These are phyloP conservation scores for Argynnis bischoffii DNA, from an alignment of 2,888 invertebrate species.

Conservation along the genomic window DNA sequence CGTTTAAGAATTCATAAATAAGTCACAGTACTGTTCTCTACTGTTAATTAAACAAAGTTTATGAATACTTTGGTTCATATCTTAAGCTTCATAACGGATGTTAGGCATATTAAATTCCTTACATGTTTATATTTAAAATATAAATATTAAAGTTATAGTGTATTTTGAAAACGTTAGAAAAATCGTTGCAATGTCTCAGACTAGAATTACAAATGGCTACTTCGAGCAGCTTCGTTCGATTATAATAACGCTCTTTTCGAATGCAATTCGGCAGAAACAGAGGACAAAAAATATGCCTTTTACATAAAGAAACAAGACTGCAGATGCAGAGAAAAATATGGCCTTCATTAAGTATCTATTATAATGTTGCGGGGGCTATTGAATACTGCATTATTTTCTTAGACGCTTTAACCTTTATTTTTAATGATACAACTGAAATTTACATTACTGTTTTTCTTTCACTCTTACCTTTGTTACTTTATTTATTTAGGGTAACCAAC, in stretches of 20 bases:
- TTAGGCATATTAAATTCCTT: neutral
- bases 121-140: neutral
- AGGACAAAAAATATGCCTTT: conserved; percentile 11
- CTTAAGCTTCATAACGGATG: neutral
- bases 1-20: conserved; percentile 3
- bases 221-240: conserved; percentile 14
- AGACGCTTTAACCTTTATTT: too few species aligned
- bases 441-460: too few species aligned
- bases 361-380: neutral
- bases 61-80: neutral
- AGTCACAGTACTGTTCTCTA: neutral
- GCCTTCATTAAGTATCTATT: conserved; percentile 3
- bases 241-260: conserved; percentile 1
- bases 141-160: neutral
- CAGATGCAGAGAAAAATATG: conserved; percentile 5
- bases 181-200: neutral
- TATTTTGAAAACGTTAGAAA: neutral
- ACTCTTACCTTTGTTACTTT: too few species aligned
- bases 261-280: conserved; percentile 16
- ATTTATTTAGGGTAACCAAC: too few species aligned
- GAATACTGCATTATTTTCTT: neutral
- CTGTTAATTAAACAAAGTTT: conserved; percentile 8
- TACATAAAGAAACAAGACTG: conserved; percentile 12
- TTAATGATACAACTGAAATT: too few species aligned
- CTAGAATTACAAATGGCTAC: conserved; percentile 16